Evolutionary conservation across 2,888 invertebrate species (phyloP).

Genomic region (Eilema depressum): DNA sequence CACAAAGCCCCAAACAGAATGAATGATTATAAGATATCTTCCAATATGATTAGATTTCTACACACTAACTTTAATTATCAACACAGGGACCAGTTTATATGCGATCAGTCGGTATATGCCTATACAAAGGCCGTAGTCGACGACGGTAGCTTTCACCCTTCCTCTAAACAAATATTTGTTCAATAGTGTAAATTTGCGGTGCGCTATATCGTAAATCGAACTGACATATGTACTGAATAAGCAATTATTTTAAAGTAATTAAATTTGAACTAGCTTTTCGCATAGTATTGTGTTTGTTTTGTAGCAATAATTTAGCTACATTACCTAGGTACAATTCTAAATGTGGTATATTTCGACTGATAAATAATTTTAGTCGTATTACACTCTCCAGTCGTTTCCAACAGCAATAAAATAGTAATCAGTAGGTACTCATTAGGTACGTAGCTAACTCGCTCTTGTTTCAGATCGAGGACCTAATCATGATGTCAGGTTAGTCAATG

Average conservation of each 20-base stretch:
- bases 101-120: conserved; percentile 39
- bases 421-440: conserved; percentile 2
- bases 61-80: conserved; percentile 15
- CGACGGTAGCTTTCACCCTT: conserved; percentile 46
- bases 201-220: conserved; percentile 46
- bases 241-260: background rate
- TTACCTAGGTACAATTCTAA: background rate
- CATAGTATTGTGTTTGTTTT: background rate
- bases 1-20: background rate
- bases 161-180: conserved; percentile 52
- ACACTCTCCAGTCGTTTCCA: background rate
- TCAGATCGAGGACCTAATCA: conserved; percentile 4
- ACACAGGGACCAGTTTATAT: conserved; percentile 24
- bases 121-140: conserved; percentile 32
- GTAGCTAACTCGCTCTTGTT: background rate
- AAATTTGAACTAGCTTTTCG: background rate
- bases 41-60: background rate
- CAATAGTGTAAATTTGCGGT: conserved; percentile 55
- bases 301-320: background rate
- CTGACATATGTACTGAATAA: conserved; percentile 21
- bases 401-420: background rate
- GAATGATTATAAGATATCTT: background rate
- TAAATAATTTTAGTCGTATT: background rate
- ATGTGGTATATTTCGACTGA: background rate
- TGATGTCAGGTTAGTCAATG: background rate